phyloP scores from a whole-genome alignment of 2,113 vertebrate species.

The Antechinus flavipes region DNA sequence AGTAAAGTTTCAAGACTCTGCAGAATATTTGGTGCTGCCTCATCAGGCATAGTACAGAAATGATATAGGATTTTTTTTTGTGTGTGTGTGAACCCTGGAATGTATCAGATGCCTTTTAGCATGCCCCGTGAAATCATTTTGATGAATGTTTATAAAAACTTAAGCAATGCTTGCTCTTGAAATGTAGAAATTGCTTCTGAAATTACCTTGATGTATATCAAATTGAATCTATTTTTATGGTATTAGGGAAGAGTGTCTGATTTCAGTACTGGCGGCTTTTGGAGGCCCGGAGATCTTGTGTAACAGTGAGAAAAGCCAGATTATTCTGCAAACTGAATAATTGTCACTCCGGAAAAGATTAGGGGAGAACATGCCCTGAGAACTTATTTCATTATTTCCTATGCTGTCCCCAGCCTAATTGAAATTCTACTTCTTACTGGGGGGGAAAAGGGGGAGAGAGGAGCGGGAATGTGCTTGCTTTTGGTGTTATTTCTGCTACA shows the following conservation, averaged over 20 bases:
- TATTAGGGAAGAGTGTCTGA: conserved; percentile 79
- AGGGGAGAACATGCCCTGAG: conserved; percentile 63
- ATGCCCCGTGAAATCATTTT: conserved; percentile 64
- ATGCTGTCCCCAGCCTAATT: conserved; percentile 51
- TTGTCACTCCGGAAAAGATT: conserved; percentile 65
- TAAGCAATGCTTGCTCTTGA: conserved; percentile 76
- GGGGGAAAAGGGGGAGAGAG: background rate
- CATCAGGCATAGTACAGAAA: conserved; percentile 39
- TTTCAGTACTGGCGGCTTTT: conserved; percentile 71
- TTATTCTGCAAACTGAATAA: conserved; percentile 58
- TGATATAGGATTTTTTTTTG: conserved; percentile 22
- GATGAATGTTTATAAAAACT: conserved; percentile 68
- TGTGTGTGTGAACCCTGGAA: conserved; percentile 64
- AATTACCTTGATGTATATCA: conserved; percentile 81
- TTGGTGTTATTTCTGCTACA: conserved; percentile 47
- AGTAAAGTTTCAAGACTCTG: conserved; percentile 39
- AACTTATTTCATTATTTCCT: conserved; percentile 78
- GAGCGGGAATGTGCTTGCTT: conserved; percentile 18
- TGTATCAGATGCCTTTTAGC: conserved; percentile 61
- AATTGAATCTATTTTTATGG: conserved; percentile 81
- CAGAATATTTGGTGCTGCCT: conserved; percentile 11
- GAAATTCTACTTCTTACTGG: conserved; percentile 27
- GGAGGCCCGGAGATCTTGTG: conserved; percentile 78
- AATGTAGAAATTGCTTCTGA: conserved; percentile 82
- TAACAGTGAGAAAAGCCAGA: conserved; percentile 71